These are phyloP conservation scores for Prostheceraeus crozeri DNA, from an alignment of 2,888 invertebrate genomes.

Conservation along the genomic window DNA sequence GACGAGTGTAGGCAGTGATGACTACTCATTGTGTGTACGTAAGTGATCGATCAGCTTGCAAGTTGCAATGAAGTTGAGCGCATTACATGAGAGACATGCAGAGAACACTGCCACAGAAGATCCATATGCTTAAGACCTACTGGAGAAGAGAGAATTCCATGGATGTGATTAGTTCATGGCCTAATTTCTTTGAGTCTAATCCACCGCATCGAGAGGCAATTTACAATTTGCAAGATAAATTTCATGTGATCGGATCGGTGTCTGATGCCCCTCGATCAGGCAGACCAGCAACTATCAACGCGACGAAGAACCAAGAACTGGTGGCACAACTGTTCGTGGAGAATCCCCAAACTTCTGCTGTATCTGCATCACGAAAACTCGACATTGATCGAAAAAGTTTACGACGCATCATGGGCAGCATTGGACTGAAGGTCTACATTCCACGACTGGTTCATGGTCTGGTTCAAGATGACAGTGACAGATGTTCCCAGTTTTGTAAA, in stretches of 20 bases:
- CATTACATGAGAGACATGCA: no score
- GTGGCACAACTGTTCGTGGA: slow-evolving; percentile 6
- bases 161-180: slow-evolving; percentile 15
- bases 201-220: slow-evolving; percentile 6
- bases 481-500: no score
- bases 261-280: slow-evolving; percentile 11
- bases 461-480: not conserved
- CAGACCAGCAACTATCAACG: not conserved
- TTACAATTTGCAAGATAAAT: slow-evolving; percentile 15
- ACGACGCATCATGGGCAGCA: slow-evolving; percentile 10
- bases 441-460: slow-evolving; percentile 17
- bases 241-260: not conserved
- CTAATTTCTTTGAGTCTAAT: slow-evolving; percentile 3
- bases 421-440: not conserved
- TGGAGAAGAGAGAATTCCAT: slow-evolving; percentile 6
- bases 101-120: slow-evolving; percentile 10
- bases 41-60: no score
- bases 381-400: slow-evolving; percentile 1
- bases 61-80: no score
- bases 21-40: no score
- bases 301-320: not conserved
- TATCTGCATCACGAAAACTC: slow-evolving; percentile 19
- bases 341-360: slow-evolving; percentile 19
- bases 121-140: slow-evolving; percentile 21
- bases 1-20: no score